Base-by-base conservation (phyloP, 2,113 vertebrate species). In the Marmota flaviventris region DNA sequence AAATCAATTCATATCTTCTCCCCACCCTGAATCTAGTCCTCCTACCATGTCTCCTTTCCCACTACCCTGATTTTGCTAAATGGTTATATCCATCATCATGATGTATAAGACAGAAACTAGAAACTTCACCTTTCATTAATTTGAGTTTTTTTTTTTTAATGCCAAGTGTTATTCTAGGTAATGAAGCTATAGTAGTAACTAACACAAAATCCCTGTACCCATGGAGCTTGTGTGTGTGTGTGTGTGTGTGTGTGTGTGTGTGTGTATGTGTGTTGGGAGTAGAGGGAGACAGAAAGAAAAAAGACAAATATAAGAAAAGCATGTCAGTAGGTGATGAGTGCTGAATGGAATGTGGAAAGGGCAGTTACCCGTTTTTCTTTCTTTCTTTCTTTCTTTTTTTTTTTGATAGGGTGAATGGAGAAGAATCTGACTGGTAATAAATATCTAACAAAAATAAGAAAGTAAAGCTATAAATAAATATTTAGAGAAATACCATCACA, bases 1-100 rank as follows among this genome's bases (percentile, higher is more conserved):
- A 93, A 92, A 87, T 85, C 83, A 91, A 96, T 27, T 96, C 18
- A 51, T 39, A 86, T 89, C 27, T 81, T 77, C 42, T 82, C 39
- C 42, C 22, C 4, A 87, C 2, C 32, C 37, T 18, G 89, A 88
- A 95, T 34, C 24, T 51, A 85, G 37, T 70, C 25, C 22, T 63
- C 25, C 22, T 45, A 37, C 29, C 72, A 8, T 65, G 11, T 63
- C 37, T 39, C 27, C 84, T n/a, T 25, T 89, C 56, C 37, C 25
- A 67, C 4, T 34, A 45, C 51, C 56, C 7, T 10, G 24, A 75
- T 75, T 85, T 89, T 16, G 67, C 79, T 78, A 42, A 65, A 87
- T 51, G 25, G 63, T 75, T 72, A 53, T 83, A 84, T 29, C 32
- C 22, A 56, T 24, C 78, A 87, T 73, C 75, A 72, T 45, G 70